These are phyloP conservation scores for Holocentrus rufus DNA, from an alignment of 2,797 vertebrate species.

Conservation along the genomic window DNA sequence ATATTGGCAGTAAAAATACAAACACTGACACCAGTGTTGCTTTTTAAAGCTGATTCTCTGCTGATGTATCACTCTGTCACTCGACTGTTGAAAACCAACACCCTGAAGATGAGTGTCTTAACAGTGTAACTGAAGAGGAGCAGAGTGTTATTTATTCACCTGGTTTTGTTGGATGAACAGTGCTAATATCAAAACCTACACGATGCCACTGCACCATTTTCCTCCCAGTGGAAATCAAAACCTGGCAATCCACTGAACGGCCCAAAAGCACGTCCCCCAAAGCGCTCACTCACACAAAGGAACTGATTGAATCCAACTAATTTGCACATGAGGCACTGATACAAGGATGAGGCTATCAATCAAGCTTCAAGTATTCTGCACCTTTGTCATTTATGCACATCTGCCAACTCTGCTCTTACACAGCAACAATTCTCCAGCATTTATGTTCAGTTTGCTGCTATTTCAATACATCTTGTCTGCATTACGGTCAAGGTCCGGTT, in stretches of 20 bases:
- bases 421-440: too few species aligned
- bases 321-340: constrained; percentile 11
- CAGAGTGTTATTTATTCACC: constrained; percentile 57
- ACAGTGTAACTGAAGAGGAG: constrained; percentile 28
- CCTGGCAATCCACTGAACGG: constrained; percentile 45
- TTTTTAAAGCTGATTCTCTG: too few species aligned
- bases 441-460: too few species aligned
- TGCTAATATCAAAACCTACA: constrained; percentile 62
- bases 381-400: too few species aligned
- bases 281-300: constrained; percentile 15
- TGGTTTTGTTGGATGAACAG: constrained; percentile 57
- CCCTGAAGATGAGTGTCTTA: constrained; percentile 7
- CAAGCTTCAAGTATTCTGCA: neutral
- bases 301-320: constrained; percentile 25
- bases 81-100: too few species aligned
- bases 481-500: neutral
- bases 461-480: too few species aligned
- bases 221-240: constrained; percentile 49
- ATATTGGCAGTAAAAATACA: too few species aligned
- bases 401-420: too few species aligned
- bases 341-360: neutral
- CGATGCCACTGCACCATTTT: constrained; percentile 57
- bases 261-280: constrained; percentile 8
- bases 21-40: too few species aligned
- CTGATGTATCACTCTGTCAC: too few species aligned